phyloP scores from a whole-genome alignment of 2,888 invertebrate species.

The Incurvaria masculella region DNA sequence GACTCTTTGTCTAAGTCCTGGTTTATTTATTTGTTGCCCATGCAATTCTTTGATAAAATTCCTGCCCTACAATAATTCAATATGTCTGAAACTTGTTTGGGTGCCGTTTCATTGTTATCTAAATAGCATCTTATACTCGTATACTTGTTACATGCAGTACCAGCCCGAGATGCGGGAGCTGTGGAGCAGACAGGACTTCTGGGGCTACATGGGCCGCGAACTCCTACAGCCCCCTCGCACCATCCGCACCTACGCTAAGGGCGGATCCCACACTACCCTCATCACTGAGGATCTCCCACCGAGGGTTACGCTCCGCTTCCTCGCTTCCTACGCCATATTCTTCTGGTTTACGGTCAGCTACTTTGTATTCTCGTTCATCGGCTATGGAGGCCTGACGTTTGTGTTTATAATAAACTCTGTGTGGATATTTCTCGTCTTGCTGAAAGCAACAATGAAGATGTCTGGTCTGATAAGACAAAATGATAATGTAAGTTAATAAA shows the following conservation, averaged over 20 bases:
- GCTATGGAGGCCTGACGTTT: constrained; percentile 50
- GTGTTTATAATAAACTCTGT: constrained; percentile 37
- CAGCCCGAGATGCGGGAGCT: constrained; percentile 59
- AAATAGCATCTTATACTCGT: not conserved
- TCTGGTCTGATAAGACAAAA: too few species aligned
- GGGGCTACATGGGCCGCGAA: constrained; percentile 62
- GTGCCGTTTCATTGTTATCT: not conserved
- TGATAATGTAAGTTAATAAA: too few species aligned
- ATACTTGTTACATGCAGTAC: constrained; percentile 57
- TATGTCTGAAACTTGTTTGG: too few species aligned
- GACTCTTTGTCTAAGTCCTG: too few species aligned
- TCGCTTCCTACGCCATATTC: constrained; percentile 63
- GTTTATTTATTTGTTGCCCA: too few species aligned
- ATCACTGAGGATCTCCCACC: constrained; percentile 60
- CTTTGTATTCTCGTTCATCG: constrained; percentile 48
- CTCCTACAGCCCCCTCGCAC: constrained; percentile 61
- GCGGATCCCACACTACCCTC: constrained; percentile 50
- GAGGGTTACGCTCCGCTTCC: constrained; percentile 62
- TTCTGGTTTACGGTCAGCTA: constrained; percentile 52
- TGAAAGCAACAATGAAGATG: constrained; percentile 43
- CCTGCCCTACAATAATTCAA: too few species aligned
- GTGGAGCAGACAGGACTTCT: constrained; percentile 63
- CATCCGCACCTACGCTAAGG: constrained; percentile 61
- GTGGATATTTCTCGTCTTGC: constrained; percentile 47
- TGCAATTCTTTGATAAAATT: too few species aligned